phyloP scores from a whole-genome alignment of 2,113 vertebrate genomes.

The Cyrtonyx montezumae region DNA sequence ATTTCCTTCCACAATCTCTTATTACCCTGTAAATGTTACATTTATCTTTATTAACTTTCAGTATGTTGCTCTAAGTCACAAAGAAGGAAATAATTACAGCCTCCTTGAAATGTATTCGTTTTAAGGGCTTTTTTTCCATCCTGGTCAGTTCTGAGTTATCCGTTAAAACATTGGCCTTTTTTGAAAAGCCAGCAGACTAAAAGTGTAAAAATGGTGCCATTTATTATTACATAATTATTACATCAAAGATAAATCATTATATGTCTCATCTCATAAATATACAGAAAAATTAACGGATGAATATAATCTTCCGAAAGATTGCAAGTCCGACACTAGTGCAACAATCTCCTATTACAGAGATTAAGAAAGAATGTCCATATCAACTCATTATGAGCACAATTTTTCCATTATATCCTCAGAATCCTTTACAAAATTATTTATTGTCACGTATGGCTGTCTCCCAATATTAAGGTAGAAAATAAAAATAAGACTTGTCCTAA shows the following conservation, averaged over 20 bases:
- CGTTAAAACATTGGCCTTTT: not conserved
- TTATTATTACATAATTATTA: not conserved
- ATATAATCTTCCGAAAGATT: not conserved
- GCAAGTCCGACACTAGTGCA: not conserved
- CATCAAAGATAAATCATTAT: not conserved
- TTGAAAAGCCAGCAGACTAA: not conserved
- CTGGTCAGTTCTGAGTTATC: constrained; percentile 25
- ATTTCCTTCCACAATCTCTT: constrained; percentile 87
- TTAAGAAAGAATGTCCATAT: not conserved
- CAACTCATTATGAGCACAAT: not conserved
- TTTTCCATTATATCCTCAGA: not conserved
- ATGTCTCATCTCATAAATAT: not conserved
- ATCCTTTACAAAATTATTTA: not conserved
- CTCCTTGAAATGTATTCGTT: constrained; percentile 44
- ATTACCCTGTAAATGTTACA: constrained; percentile 78
- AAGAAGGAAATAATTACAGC: constrained; percentile 68
- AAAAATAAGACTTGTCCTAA: not conserved
- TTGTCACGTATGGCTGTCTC: not conserved
- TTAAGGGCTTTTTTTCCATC: not conserved
- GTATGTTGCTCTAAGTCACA: constrained; percentile 60
- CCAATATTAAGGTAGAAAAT: not conserved
- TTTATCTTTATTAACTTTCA: constrained; percentile 81
- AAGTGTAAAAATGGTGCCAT: not conserved
- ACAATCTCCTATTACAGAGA: not conserved
- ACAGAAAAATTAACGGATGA: constrained; percentile 13